Base-by-base conservation (phyloP, 2,888 invertebrate genomes). In the Amiota minor region DNA sequence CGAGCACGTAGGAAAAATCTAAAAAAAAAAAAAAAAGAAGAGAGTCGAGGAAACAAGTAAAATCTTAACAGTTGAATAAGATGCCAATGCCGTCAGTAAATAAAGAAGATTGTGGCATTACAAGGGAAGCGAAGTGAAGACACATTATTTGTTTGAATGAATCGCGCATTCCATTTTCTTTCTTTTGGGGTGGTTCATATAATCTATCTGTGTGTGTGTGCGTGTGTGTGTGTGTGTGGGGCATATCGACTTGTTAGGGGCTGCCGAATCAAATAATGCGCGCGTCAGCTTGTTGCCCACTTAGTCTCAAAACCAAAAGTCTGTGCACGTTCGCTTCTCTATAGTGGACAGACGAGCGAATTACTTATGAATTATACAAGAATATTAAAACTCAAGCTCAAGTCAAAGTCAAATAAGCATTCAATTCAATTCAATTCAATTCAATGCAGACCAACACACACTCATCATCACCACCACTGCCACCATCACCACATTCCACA, bases 231-330 rank as follows among this genome's bases (percentile, higher is more conserved):
- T 62, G 23, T 23, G 35, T 20, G 62, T 59, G 8, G 45, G 35
- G 35, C 6, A 35, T 35, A 35, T 35, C 4, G 2, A 35, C 35
- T 23, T 23, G 23, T 62, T 9, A 12, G 35, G 53, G 53, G 53
- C 12, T 53, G 45, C 35, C 45, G 23, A 9, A 16, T 16, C 67
- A 68, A 68, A 68, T 68, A 68, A 53, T 68, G 67, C 74, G 84
- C 87, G 88, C 89, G 89, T 83, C 89, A 89, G 89, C 89, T 89
- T 87, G 87, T 83, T 84, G 87, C 86, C 89, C 89, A 89, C 89
- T 89, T 89, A 89, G 88, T 80, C 18, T 47, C 59, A 23, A 20
- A 23, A 18, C 59, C 23, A 18, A 35, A 35, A 59, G 59, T 59
- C 18, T 20, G 1, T 23, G 18, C 11, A 16, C 20, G 82, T 84